A percentile compares a stretch with the other conserved stretches of the same genome.
phyloP scores from a whole-genome alignment of 2,888 invertebrate genomes.

The Meghimatium bilineatum region DNA sequence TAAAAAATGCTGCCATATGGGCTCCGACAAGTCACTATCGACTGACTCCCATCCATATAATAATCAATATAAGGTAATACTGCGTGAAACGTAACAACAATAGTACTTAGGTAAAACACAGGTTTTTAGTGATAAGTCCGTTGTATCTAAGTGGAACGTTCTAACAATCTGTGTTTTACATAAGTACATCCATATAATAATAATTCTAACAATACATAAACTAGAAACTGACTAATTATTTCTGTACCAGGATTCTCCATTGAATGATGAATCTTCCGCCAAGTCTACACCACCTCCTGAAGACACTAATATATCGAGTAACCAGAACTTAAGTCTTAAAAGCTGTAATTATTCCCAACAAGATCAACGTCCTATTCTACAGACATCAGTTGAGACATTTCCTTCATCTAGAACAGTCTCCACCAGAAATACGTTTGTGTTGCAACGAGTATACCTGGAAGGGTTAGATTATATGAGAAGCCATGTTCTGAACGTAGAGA shows the following conservation, averaged over 20 bases:
- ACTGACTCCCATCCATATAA: no score
- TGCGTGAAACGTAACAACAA: no score
- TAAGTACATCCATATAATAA: no score
- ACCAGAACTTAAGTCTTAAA: not conserved
- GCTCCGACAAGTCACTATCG: no score
- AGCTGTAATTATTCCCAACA: not conserved
- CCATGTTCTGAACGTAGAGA: constrained; percentile 64
- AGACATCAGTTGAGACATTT: not conserved
- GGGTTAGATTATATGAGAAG: constrained; percentile 69
- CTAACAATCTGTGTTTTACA: no score
- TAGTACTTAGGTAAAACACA: no score
- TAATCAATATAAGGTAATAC: no score
- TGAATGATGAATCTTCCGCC: not conserved
- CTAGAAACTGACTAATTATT: no score
- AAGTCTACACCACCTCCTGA: not conserved
- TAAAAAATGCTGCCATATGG: no score
- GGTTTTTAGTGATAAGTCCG: no score
- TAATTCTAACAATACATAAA: no score
- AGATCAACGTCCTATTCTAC: constrained; percentile 5
- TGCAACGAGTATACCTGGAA: constrained; percentile 70
- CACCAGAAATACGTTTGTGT: constrained; percentile 54
- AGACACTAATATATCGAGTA: not conserved
- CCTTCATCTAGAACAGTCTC: constrained; percentile 22
- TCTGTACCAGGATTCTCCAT: not conserved
- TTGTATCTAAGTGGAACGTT: no score